Evolutionary conservation across 2,113 vertebrate species (phyloP), one percentile per base, ranked within the genome.

Genomic region (Dasyurus viverrinus): DNA sequence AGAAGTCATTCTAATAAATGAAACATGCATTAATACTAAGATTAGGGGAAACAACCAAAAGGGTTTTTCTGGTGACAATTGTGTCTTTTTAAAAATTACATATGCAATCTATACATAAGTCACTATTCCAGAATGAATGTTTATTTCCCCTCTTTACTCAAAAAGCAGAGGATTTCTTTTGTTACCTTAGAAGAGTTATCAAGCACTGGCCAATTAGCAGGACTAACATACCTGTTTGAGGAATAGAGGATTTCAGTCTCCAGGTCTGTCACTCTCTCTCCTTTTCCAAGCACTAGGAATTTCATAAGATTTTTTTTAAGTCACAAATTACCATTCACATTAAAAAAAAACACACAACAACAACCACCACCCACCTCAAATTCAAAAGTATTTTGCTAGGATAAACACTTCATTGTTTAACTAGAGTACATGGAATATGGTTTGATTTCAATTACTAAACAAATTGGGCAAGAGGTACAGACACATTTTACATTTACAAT

Each of bases 271-370:
- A 97, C 95, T 96, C 92, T 84, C 95, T 54, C 48, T 98, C 92
- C 93, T 97, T 96, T 96, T 96, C 93, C 96, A 53, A 96, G 93
- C 95, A 98, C 98, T 98, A 97, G 96, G 68, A 95, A 97, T 98
- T 96, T 96, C 97, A 98, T 94, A 96, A 98, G 92, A 98, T 50
- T 96, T 97, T 48, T 52, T 94, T 95, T 97, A 97, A 97, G 93
- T 97, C 93, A 96, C 92, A 96, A 94, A 96, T 93, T 54, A 96
- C 53, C 22, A 94, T 22, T 53, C 26, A 57, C 91, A 93, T 60
- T 96, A 89, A 36, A 22, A 94, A 92, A 92, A 52, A 46, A 94
- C 4, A 48, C 5, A 48, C 42, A 89, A 36, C 23, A 94, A 93
- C 90, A 52, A 36, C 93, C 53, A 42, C 95, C 89, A 89, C 26